Percentiles rank a stretch among this genome's conserved stretches.
Evolutionary conservation across 1,140 invertebrate species (phyloP).

Genomic region (Tribolium madens): DNA sequence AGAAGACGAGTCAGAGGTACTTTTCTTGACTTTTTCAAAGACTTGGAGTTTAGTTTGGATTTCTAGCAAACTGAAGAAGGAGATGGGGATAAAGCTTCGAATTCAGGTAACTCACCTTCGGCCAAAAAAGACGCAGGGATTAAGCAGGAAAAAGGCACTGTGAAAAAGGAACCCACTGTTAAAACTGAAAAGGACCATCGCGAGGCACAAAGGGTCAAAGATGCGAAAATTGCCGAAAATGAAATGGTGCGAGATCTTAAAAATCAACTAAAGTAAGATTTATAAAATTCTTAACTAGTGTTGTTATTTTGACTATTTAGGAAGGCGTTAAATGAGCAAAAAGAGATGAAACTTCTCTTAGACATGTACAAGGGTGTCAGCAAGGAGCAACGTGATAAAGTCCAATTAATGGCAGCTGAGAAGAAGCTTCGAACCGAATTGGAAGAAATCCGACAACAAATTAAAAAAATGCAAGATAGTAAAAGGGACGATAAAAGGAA

Average conservation of each 20-base stretch:
- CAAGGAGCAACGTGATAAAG: slow-evolving; percentile 96
- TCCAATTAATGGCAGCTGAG: slow-evolving; percentile 95
- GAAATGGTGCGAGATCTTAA: slow-evolving; percentile 86
- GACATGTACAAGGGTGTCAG: slow-evolving; percentile 98
- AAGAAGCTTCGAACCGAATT: slow-evolving; percentile 90
- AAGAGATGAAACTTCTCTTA: slow-evolving; percentile 92
- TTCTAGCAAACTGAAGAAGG: slow-evolving; percentile 55
- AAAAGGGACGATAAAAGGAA: slow-evolving; percentile 94
- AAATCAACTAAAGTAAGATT: slow-evolving; percentile 89
- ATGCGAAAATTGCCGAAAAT: slow-evolving; percentile 72
- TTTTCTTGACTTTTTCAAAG: too few relatives aligned
- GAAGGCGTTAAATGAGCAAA: slow-evolving; percentile 92
- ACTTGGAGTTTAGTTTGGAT: not conserved
- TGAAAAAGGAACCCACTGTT: slow-evolving; percentile 72
- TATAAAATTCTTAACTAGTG: slow-evolving; percentile 38
- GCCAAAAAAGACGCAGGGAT: slow-evolving; percentile 73
- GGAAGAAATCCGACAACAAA: slow-evolving; percentile 87
- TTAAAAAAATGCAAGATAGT: slow-evolving; percentile 90
- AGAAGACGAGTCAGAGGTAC: slow-evolving; percentile 67
- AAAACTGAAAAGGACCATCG: slow-evolving; percentile 72
- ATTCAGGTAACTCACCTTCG: slow-evolving; percentile 65
- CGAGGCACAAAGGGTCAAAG: slow-evolving; percentile 71
- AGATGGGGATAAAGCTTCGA: slow-evolving; percentile 60
- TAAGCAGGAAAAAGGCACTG: slow-evolving; percentile 71
- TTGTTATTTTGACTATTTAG: slow-evolving; percentile 68